Evolutionary conservation across 2,797 vertebrate species (phyloP), one percentile per base, ranked within the genome.

Genomic region (Chiloscyllium punctatum): DNA sequence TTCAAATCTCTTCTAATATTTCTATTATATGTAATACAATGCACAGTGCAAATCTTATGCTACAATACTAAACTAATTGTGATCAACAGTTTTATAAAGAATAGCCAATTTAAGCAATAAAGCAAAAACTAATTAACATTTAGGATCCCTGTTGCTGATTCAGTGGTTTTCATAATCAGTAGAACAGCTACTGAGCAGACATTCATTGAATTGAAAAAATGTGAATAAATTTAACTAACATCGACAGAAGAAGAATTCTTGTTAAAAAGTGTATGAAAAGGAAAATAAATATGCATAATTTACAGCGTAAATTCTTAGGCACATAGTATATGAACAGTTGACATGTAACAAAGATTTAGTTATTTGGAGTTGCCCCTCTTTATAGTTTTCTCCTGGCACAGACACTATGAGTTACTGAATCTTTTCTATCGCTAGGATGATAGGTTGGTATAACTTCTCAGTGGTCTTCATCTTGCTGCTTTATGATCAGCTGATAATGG

Each of bases 51-150:
- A 95, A 77, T 74, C 16, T 77, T 95, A 77, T 94, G 94, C 72
- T 95, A 77, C 72, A 77, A 57, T 95, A 48, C 51, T 51, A 72
- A 72, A 94, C 94, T 94, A 95, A 95, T 57, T 95, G 94, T 77
- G 71, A 95, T 95, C 42, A 77, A 51, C 94, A 18, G 42, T 95
- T 94, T 94, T 94, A 74, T 95, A 74, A 57, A 77, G 90, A 95
- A 53, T 33, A n/a, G 51, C 27, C 42, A 77, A 57, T 51, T 33
- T 95, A 77, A 95, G 71, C 94, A 95, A 95, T 95, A 95, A 95
- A 74, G 69, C 94, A 95, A 95, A 95, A 95, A 95, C 66, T 30
- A 95, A 92, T 92, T 92, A 95, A 95, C 71, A 95, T 95, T 95
- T 94, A 95, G 94, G 94, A 77, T 77, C 71, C 30, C 48, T 77